These are phyloP conservation scores for Poeciliopsis prolifica DNA, from an alignment of 2,113 vertebrate species.

Conservation along the genomic window DNA sequence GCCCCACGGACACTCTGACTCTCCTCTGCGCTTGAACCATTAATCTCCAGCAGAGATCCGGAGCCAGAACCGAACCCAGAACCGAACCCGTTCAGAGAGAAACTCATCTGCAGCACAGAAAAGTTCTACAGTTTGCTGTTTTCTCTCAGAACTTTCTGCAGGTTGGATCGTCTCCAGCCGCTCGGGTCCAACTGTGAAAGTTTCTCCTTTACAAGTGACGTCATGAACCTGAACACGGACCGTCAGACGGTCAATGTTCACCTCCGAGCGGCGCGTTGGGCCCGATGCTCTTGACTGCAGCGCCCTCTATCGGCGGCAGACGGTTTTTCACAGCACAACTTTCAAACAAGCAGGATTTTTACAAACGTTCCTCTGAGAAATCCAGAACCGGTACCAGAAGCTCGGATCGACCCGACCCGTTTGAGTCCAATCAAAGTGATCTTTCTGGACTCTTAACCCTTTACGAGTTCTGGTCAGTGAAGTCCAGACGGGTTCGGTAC, in stretches of 20 bases:
- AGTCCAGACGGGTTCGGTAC: too few relatives aligned
- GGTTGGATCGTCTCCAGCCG: too few relatives aligned
- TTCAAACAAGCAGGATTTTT: too few relatives aligned
- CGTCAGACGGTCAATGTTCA: neutral
- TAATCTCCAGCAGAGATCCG: neutral
- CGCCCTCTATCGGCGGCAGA: constrained; percentile 48
- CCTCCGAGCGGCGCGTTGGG: too few relatives aligned
- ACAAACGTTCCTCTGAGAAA: too few relatives aligned
- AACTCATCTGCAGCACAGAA: neutral
- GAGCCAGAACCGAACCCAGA: neutral
- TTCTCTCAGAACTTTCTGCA: neutral
- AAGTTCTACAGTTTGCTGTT: neutral
- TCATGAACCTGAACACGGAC: neutral
- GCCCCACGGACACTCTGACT: neutral
- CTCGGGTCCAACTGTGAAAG: too few relatives aligned
- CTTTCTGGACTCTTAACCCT: too few relatives aligned
- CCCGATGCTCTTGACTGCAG: constrained; percentile 21
- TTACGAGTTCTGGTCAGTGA: too few relatives aligned
- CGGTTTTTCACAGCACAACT: neutral
- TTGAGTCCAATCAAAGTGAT: too few relatives aligned
- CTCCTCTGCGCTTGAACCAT: neutral
- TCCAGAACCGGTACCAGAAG: too few relatives aligned
- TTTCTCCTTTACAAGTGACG: too few relatives aligned
- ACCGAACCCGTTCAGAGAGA: neutral
- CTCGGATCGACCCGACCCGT: too few relatives aligned